Conservation (phyloP, 2,888 invertebrate species). For the Drosophila putrida region DNA sequence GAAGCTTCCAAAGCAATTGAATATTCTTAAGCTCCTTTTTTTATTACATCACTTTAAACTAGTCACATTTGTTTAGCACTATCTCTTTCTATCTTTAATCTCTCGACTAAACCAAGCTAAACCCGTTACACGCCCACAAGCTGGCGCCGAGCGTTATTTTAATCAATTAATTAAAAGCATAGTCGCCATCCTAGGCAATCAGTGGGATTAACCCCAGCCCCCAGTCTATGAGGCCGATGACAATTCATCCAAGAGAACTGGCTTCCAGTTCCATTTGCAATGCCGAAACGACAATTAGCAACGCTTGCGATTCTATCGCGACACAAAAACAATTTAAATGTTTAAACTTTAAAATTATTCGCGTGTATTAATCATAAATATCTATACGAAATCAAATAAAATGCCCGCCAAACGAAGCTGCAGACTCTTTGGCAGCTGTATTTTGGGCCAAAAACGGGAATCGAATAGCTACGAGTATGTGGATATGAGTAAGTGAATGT, state of each 20-base stretch:
- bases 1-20: no score
- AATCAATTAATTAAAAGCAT: conserved; percentile 75
- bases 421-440: conserved; percentile 63
- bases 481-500: conserved; percentile 72
- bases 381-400: background rate
- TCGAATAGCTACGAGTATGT: conserved; percentile 60
- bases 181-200: conserved; percentile 54
- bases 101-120: conserved; percentile 23
- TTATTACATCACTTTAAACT: background rate
- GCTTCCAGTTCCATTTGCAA: conserved; percentile 72
- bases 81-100: background rate
- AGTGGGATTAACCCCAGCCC: conserved; percentile 14
- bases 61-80: background rate
- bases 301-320: conserved; percentile 32
- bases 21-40: no score
- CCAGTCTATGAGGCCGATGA: conserved; percentile 11
- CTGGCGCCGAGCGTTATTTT: conserved; percentile 58
- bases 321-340: conserved; percentile 39
- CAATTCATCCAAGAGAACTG: conserved; percentile 12
- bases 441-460: conserved; percentile 26
- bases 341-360: conserved; percentile 17
- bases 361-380: conserved; percentile 7
- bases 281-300: conserved; percentile 78
- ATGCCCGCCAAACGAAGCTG: conserved; percentile 61
- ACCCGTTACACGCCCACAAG: conserved; percentile 34